These are phyloP conservation scores for Limosa lapponica DNA, from an alignment of 2,797 vertebrate species.

Conservation along the genomic window DNA sequence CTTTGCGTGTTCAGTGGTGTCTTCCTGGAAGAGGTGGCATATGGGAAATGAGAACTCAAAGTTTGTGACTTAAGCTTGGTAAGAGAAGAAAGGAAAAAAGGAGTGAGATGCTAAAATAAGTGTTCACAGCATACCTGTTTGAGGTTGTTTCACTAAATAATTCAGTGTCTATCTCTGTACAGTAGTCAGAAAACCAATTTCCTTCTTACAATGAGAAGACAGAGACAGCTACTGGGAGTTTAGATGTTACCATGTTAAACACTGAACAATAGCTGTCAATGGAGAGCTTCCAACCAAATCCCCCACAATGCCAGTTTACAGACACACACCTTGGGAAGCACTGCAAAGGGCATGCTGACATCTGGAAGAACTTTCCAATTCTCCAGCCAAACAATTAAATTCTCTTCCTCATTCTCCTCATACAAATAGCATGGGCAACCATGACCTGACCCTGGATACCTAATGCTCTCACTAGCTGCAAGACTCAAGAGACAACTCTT, in stretches of 20 bases:
- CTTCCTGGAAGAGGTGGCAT: background rate
- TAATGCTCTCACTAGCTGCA: background rate
- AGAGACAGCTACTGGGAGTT: background rate
- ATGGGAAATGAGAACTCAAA: background rate
- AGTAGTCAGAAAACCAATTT: background rate
- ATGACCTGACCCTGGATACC: background rate
- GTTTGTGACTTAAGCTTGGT: background rate
- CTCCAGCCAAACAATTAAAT: background rate
- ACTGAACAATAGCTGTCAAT: background rate
- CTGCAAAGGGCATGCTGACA: background rate
- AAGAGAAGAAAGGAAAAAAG: background rate
- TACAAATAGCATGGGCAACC: background rate
- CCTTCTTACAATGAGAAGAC: background rate
- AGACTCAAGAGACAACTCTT: background rate
- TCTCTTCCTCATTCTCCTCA: background rate
- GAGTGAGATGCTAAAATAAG: background rate
- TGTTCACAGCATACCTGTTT: background rate
- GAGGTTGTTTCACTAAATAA: background rate
- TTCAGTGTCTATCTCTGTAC: background rate
- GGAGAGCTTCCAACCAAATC: background rate
- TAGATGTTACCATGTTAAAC: background rate
- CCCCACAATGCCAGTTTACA: background rate
- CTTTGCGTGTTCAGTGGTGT: background rate
- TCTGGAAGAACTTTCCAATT: background rate
- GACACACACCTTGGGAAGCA: background rate